phyloP scores from a whole-genome alignment of 64 coral and sea anemone genomes.

The Montipora foliosa region DNA sequence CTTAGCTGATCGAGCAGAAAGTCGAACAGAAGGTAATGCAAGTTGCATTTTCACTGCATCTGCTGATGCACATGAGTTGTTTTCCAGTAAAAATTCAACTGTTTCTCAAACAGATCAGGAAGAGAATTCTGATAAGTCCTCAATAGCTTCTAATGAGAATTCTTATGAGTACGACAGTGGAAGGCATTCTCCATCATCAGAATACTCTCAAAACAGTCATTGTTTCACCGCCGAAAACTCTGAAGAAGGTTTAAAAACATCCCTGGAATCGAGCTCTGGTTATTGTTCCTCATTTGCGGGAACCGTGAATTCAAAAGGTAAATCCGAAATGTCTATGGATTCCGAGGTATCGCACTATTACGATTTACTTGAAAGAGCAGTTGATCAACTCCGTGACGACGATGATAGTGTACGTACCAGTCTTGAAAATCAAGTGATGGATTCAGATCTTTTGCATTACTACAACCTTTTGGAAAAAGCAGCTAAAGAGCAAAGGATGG shows the following conservation, averaged over 20 bases:
- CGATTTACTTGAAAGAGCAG: conserved; percentile 2
- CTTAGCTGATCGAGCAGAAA: neutral
- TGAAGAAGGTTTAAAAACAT: neutral
- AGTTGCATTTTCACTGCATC: neutral
- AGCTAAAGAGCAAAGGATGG: neutral
- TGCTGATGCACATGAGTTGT: neutral
- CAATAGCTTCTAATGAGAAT: neutral
- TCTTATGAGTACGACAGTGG: neutral
- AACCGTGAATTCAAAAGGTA: neutral
- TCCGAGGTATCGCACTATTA: conserved; percentile 20
- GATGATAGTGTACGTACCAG: neutral
- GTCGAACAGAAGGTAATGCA: neutral
- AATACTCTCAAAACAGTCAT: neutral
- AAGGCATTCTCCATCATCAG: neutral
- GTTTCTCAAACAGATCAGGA: neutral
- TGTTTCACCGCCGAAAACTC: neutral
- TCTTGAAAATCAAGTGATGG: neutral
- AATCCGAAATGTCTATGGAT: neutral
- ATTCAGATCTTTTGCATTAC: conserved; percentile 2
- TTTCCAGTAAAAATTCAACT: neutral
- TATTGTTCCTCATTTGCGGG: neutral
- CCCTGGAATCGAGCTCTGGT: neutral
- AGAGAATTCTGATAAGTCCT: neutral
- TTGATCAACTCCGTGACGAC: neutral
- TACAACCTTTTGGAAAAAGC: neutral